A percentile compares a stretch with the other conserved stretches of the same genome.
phyloP scores from a whole-genome alignment of 2,797 vertebrate species.

The Anolis apletophallus region DNA sequence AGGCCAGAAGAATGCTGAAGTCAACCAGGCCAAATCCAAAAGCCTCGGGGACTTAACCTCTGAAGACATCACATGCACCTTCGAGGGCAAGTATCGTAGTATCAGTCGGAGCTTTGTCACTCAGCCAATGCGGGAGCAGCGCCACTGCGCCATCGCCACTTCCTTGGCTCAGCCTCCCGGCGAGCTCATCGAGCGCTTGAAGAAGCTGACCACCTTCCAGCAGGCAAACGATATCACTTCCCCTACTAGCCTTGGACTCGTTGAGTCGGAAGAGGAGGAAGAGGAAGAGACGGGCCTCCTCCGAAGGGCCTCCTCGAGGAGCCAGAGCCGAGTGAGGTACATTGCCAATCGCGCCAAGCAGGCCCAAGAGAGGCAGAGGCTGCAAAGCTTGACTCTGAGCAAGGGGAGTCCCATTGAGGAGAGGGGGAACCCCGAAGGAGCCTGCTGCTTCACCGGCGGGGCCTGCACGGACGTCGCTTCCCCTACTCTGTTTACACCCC shows the following conservation, averaged over 20 bases:
- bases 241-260: constrained; percentile 69
- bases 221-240: constrained; percentile 76
- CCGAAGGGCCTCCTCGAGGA: constrained; percentile 89
- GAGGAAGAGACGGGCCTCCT: constrained; percentile 76
- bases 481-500: constrained; percentile 68
- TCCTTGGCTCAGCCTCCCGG: constrained; percentile 29
- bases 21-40: constrained; percentile 86
- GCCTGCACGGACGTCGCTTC: constrained; percentile 79
- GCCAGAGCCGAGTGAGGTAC: constrained; percentile 93
- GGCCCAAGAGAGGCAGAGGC: constrained; percentile 89
- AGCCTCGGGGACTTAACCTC: constrained; percentile 95
- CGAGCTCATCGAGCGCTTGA: constrained; percentile 87
- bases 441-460: constrained; percentile 84
- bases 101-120: constrained; percentile 87
- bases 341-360: constrained; percentile 92
- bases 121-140: constrained; percentile 70
- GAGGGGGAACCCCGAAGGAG: constrained; percentile 91
- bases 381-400: constrained; percentile 78
- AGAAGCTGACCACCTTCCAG: constrained; percentile 83
- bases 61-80: constrained; percentile 88
- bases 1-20: constrained; percentile 36
- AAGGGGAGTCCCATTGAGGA: constrained; percentile 85
- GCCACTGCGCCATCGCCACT: constrained; percentile 54
- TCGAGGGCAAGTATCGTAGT: constrained; percentile 88
- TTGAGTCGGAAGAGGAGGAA: constrained; percentile 66